phyloP scores from a whole-genome alignment of 2,113 vertebrate species.

The Oncorhynchus tshawytscha region DNA sequence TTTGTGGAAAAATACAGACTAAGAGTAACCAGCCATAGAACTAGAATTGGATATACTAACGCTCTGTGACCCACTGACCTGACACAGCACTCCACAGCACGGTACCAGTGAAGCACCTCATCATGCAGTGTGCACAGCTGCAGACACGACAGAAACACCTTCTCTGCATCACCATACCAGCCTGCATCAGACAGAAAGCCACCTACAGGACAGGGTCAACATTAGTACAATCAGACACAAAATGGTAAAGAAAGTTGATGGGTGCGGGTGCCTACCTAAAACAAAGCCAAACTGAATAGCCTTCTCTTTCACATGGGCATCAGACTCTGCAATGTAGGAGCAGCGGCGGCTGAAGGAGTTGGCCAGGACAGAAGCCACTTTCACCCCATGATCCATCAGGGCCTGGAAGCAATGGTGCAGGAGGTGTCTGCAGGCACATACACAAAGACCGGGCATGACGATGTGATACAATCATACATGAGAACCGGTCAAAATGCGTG shows the following conservation, averaged over 20 bases:
- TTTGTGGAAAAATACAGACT: not conserved
- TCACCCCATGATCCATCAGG: conserved; percentile 97
- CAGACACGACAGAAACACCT: conserved; percentile 95
- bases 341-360: conserved; percentile 97
- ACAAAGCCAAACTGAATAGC: conserved; percentile 98
- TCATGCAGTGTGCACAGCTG: conserved; percentile 95
- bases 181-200: conserved; percentile 97
- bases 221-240: not conserved
- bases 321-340: conserved; percentile 95
- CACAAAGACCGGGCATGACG: not conserved
- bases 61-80: conserved; percentile 75
- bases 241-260: not conserved
- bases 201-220: conserved; percentile 64
- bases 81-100: conserved; percentile 95
- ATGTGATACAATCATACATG: not conserved
- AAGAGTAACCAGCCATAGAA: not conserved
- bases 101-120: conserved; percentile 94
- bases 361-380: conserved; percentile 94
- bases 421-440: conserved; percentile 81
- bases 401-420: conserved; percentile 99
- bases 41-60: not conserved
- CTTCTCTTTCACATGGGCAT: conserved; percentile 94
- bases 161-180: conserved; percentile 98
- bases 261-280: conserved; percentile 77
- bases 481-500: not conserved